Conservation (phyloP, 1,140 invertebrate species). For the Habropoda laboriosa region DNA sequence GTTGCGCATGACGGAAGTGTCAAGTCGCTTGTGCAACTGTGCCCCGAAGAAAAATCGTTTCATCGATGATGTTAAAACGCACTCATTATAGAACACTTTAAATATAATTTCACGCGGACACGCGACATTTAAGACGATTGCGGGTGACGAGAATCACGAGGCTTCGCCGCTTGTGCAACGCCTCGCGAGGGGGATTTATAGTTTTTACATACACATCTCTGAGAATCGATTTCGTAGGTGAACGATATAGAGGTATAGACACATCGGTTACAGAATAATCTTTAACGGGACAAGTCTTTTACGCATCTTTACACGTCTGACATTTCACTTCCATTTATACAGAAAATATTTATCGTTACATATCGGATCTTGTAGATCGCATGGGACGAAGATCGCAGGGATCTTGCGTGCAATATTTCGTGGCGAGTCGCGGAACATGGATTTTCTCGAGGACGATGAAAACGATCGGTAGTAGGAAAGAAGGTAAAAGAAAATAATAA, state of each 20-base stretch:
- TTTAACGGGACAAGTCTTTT: slow-evolving; percentile 25
- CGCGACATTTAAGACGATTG: slow-evolving; percentile 13
- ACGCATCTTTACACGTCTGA: slow-evolving; percentile 22
- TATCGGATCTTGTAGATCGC: slow-evolving; percentile 47
- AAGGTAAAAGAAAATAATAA: too few relatives aligned
- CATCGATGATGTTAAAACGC: slow-evolving; percentile 5
- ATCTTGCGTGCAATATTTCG: slow-evolving; percentile 56
- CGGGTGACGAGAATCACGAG: slow-evolving; percentile 36
- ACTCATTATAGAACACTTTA: slow-evolving; percentile 48
- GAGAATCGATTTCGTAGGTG: slow-evolving; percentile 1
- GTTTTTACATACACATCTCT: not conserved
- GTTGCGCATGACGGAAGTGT: not conserved
- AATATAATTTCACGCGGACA: slow-evolving; percentile 41
- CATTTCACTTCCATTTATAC: slow-evolving; percentile 31
- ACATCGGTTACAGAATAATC: not conserved
- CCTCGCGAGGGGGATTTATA: slow-evolving; percentile 1
- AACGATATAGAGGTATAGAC: not conserved
- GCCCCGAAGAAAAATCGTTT: slow-evolving; percentile 5
- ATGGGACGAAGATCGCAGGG: slow-evolving; percentile 47
- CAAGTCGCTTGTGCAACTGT: slow-evolving; percentile 31
- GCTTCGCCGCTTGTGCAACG: slow-evolving; percentile 37
- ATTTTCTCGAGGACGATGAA: slow-evolving; percentile 30
- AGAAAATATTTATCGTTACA: slow-evolving; percentile 42
- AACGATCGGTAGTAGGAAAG: not conserved
- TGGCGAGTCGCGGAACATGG: slow-evolving; percentile 32